Base-by-base conservation (phyloP, 1,140 invertebrate species). In the Aricia agestis region DNA sequence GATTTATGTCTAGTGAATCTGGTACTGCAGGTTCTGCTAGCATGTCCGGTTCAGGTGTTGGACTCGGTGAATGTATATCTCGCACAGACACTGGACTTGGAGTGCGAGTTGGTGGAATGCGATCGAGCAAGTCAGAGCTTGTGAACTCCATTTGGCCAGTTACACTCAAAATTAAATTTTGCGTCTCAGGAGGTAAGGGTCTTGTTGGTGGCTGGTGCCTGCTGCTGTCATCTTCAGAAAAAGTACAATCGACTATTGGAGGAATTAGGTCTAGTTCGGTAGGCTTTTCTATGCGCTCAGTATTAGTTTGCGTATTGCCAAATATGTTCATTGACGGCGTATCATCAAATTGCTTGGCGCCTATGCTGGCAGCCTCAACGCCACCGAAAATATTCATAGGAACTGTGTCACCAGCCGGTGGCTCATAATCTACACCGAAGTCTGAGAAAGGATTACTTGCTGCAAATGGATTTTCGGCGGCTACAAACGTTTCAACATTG, bases 121-220 rank as follows among this genome's bases (percentile, higher is more conserved):
- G 94, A 74, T 97, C 96, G 57, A 97, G 82, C 65, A 98, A 91
- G 84, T 97, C 95, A 18, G 96, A 95, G 69, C 96, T 97, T 0
- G 96, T 96, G 32, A 97, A 96, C 82, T 98, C 96, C 95, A 98
- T 95, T 61, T 96, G 96, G 6, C 96, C 97, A 25, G 97, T 97
- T 0, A 98, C 96, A 13, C 95, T 96, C 66, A 96, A 93, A 31
- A 98, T 95, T 2, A 98, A 91, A 82, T 97, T 96, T 93, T 97
- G 96, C 0, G 97, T 97, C 82, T 96, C 95, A 9, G 89, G 83
- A 19, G 91, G 89, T 9, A 92, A 74, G 66, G 93, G 93, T 66
- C 95, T 94, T 4, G 94, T 93, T 15, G 94, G 93, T 17, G 93
- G 93, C 42, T 94, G 93, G 86, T 86, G 59, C 84, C 82, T 71